Base-by-base conservation (phyloP, 2,888 invertebrate species). In the Ochlodes sylvanus region DNA sequence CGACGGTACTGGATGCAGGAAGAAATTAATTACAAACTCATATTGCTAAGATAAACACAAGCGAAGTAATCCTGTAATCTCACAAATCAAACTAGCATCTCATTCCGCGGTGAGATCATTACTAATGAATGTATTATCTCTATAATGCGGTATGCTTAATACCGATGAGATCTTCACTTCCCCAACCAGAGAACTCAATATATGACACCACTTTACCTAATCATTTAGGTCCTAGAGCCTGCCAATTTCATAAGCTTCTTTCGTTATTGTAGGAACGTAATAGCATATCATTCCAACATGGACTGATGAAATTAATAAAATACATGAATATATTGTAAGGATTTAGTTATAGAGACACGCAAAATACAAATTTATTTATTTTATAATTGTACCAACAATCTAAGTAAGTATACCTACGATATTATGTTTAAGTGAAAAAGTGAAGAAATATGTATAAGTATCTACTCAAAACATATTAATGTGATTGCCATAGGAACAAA, bases 401-500 rank as follows among this genome's bases (percentile, higher is more conserved):
- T 47, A 47, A 17, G 9, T 47, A 17, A 17, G 2, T 47, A 47
- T 17, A 72, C 64, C 71, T 69, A 72, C 64, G 68, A 70, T 70
- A n/a, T n/a, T n/a, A 71, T 73, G 69, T 76, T 72, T 71, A 71
- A 68, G 73, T 68, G 69, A 79, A 77, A 52, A 21, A 52, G 12
- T 5, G n/a, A n/a, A n/a, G n/a, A n/a, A n/a, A n/a, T 52, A 52
- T 21, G 1, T 9, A 38, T 57, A n/a, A n/a, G n/a, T n/a, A n/a
- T n/a, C n/a, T n/a, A 64, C 56, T 64, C 55, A 56, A 64, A 64
- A 77, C 27, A 27, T 27, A 77, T 78, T 74, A 82, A 82, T 85
- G 82, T 81, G 80, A 88, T 88, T 86, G 89, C 88, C 89, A 88
- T 89, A 88, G 86, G 81, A 82, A 81, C 77, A 80, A 88, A 86